These are phyloP conservation scores for Perdita meconis DNA, from an alignment of 2,888 invertebrate genomes.

Conservation along the genomic window DNA sequence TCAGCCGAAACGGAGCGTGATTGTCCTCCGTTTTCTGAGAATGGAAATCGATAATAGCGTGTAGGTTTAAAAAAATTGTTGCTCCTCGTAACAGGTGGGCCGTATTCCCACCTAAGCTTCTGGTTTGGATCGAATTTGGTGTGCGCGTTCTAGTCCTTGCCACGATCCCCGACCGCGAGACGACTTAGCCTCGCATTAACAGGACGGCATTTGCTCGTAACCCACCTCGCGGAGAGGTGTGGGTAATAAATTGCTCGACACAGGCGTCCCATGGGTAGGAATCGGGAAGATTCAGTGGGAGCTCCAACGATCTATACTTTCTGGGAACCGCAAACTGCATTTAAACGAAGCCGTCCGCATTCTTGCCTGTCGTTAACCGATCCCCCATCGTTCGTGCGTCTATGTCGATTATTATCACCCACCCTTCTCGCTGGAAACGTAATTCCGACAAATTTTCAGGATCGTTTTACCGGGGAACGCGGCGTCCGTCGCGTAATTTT, in stretches of 20 bases:
- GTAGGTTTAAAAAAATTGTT: too few species aligned
- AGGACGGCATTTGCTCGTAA: conserved; percentile 19
- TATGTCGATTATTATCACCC: conserved; percentile 29
- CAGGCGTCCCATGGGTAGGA: conserved; percentile 19
- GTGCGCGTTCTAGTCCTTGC: background rate
- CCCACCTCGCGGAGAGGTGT: conserved; percentile 1
- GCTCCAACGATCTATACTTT: conserved; percentile 31
- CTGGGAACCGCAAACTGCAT: conserved; percentile 32
- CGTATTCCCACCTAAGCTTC: background rate
- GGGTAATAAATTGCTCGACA: conserved; percentile 45
- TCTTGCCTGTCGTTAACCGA: conserved; percentile 43
- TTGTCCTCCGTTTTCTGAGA: too few species aligned
- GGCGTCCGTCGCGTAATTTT: too few species aligned
- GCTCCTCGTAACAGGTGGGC: conserved; percentile 11
- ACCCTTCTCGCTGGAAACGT: conserved; percentile 10
- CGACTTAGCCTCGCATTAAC: conserved; percentile 18
- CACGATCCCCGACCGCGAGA: background rate
- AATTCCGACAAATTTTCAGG: background rate
- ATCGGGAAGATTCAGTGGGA: conserved; percentile 23
- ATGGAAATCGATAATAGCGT: too few species aligned
- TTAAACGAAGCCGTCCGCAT: conserved; percentile 50
- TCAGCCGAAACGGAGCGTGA: too few species aligned
- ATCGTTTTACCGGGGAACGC: background rate
- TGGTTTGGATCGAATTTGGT: background rate
- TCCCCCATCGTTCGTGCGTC: conserved; percentile 22